These are phyloP conservation scores for Perizoma affinitatum DNA, from an alignment of 2,888 invertebrate genomes.

Conservation along the genomic window DNA sequence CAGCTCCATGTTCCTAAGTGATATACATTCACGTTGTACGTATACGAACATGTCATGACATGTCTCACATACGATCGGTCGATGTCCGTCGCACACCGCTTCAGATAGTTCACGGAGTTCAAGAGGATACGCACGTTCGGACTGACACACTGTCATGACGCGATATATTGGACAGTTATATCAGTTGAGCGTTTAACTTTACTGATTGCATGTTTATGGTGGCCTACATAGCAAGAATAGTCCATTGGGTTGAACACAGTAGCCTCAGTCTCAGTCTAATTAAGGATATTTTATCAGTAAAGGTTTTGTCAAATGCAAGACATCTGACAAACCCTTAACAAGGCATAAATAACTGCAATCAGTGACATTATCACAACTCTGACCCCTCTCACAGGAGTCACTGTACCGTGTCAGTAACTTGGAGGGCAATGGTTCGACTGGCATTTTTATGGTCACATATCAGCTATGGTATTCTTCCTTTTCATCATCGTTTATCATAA, in stretches of 20 bases:
- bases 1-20: not conserved
- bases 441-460: too few relatives aligned
- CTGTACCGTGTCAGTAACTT: slow-evolving; percentile 6
- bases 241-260: slow-evolving; percentile 7
- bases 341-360: slow-evolving; percentile 18
- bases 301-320: slow-evolving; percentile 7
- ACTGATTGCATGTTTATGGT: slow-evolving; percentile 24
- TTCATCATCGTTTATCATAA: too few relatives aligned
- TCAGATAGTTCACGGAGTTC: slow-evolving; percentile 39
- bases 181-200: slow-evolving; percentile 25
- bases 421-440: not conserved
- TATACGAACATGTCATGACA: slow-evolving; percentile 46
- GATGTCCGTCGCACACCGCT: slow-evolving; percentile 45
- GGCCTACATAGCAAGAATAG: slow-evolving; percentile 17
- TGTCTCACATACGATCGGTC: slow-evolving; percentile 51
- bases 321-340: not conserved
- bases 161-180: slow-evolving; percentile 20
- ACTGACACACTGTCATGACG: slow-evolving; percentile 28
- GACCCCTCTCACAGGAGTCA: slow-evolving; percentile 22
- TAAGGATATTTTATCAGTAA: slow-evolving; percentile 2
- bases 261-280: not conserved
- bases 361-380: slow-evolving; percentile 14
- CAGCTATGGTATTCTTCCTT: too few relatives aligned
- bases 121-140: slow-evolving; percentile 31
- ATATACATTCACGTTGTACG: not conserved